These are phyloP conservation scores for Riptortus pedestris DNA, from an alignment of 1,140 invertebrate species.

Conservation along the genomic window DNA sequence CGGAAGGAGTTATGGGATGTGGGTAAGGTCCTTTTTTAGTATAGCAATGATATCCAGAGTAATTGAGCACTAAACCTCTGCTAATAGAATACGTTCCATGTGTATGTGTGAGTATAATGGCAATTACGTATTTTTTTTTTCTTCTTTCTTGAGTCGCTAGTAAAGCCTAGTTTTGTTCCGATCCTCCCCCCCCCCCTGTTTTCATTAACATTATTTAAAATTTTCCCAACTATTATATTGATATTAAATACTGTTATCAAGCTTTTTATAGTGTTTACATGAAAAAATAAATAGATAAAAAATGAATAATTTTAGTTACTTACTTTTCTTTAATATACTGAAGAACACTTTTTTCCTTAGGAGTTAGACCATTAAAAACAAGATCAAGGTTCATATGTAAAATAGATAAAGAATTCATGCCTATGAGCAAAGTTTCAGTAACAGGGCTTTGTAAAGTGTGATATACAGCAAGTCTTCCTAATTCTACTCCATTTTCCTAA, in stretches of 20 bases:
- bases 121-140: too few relatives aligned
- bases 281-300: background rate
- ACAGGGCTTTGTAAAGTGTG: slow-evolving; percentile 47
- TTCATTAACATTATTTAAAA: too few relatives aligned
- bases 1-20: too few relatives aligned
- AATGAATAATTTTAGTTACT: too few relatives aligned
- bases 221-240: background rate
- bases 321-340: slow-evolving; percentile 51
- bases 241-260: background rate
- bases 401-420: slow-evolving; percentile 51
- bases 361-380: slow-evolving; percentile 45
- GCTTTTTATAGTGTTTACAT: background rate
- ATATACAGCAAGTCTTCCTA: slow-evolving; percentile 60
- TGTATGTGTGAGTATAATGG: too few relatives aligned
- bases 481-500: slow-evolving; percentile 50
- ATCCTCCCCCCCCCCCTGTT: too few relatives aligned
- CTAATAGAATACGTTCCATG: too few relatives aligned
- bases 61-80: too few relatives aligned
- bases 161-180: too few relatives aligned
- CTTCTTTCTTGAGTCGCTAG: too few relatives aligned
- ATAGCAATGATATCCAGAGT: too few relatives aligned
- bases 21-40: too few relatives aligned
- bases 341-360: slow-evolving; percentile 48
- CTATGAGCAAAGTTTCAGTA: slow-evolving; percentile 53
- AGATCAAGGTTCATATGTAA: slow-evolving; percentile 52